Evolutionary conservation across 2,113 vertebrate species (phyloP).

Genomic region (Eurypyga helias): DNA sequence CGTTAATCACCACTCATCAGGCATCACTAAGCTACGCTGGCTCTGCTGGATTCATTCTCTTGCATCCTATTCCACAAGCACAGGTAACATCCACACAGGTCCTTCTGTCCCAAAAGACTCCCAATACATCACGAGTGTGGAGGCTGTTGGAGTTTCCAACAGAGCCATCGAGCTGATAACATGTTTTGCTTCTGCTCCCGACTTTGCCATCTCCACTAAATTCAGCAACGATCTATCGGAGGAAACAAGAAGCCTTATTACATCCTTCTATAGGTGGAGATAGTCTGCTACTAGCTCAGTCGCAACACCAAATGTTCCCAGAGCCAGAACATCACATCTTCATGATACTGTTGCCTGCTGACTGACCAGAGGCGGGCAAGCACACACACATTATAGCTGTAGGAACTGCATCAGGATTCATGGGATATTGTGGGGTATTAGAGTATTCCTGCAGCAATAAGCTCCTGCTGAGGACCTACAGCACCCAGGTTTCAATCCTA

Average conservation of each 20-base stretch:
- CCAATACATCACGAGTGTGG: rapidly evolving
- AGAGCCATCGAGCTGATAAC: neutral
- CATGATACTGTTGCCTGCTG: rapidly evolving
- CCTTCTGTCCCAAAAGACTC: neutral
- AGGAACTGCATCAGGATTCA: neutral
- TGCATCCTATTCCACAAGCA: neutral
- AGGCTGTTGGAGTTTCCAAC: neutral
- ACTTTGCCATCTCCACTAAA: neutral
- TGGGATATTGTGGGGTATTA: rapidly evolving
- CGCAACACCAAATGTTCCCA: rapidly evolving
- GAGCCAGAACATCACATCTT: neutral
- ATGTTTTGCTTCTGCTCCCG: neutral
- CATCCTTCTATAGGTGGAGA: neutral
- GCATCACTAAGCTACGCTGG: neutral
- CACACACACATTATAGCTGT: neutral
- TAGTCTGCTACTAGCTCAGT: neutral
- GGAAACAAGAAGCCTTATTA: neutral
- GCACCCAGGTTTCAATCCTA: rapidly evolving
- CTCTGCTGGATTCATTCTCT: neutral
- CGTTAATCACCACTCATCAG: neutral
- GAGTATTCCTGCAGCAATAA: rapidly evolving
- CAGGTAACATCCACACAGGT: rapidly evolving
- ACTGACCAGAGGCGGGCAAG: neutral
- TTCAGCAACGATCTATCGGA: neutral
- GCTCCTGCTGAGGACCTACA: neutral